Base-by-base conservation (phyloP, 2,113 vertebrate genomes). In the Sarotherodon lohbergeri region DNA sequence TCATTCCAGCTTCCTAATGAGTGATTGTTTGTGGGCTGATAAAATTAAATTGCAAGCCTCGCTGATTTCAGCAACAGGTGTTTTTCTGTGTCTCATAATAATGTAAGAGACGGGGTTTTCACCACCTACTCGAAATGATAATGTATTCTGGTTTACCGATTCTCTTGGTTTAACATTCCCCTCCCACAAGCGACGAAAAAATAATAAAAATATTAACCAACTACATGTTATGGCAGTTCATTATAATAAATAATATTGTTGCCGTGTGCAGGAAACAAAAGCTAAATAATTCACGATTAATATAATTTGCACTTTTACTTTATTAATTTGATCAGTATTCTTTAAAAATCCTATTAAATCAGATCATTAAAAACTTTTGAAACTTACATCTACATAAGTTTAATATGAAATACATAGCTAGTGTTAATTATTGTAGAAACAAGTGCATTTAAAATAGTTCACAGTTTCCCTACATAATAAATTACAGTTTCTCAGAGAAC, bases 11-110 rank as follows among this genome's bases (percentile, higher is more conserved):
- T 94, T 96, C 96, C 95, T 98, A 98, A 98, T 97, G 97, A 98
- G 96, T 96, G 95, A 97, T 96, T 97, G 97, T 98, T 98, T 97
- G 97, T 96, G 96, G 97, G 96, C 96, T 97, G 97, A 98, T 98
- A 94, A 98, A 98, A 98, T 98, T 98, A 98, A 99, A 98, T 96
- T 96, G 95, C 96, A 98, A 97, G 97, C 97, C 97, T 97, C 96
- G 95, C 93, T 97, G 97, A 97, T 95, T 98, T 97, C 96, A 95
- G 97, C 97, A 98, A 98, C 97, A 97, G 97, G 97, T 98, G 96
- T 97, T 97, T 97, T 96, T 96, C 97, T 96, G 96, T 95, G 86
- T 89, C 88, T 94, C 90, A 84, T 90, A 93, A 94, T 90, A 92
- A 94, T 85, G 85, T 9, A 85, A 89, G 90, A 93, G 89, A 91